Conservation (phyloP, 2,113 vertebrate genomes). For the Rana temporaria region DNA sequence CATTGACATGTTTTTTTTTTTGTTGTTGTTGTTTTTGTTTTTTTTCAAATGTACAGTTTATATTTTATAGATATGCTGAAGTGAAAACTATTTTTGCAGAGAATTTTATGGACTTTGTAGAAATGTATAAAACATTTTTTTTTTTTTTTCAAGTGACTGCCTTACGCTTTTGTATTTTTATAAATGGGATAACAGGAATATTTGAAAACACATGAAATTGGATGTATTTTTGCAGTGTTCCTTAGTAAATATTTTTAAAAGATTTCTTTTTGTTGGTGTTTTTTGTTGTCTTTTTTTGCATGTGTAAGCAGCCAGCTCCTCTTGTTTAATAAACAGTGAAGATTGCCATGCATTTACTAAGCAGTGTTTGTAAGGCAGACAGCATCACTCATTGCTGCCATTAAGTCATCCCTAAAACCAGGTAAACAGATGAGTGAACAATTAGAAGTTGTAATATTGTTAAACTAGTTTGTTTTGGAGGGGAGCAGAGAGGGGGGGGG, state of each 20-base stretch:
- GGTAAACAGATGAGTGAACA: conserved; percentile 74
- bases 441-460: conserved; percentile 75
- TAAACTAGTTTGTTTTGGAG: conserved; percentile 60
- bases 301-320: background rate
- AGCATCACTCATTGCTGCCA: background rate
- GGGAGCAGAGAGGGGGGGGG: conserved; percentile 1
- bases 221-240: conserved; percentile 76
- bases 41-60: conserved; percentile 84
- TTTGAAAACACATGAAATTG: conserved; percentile 75
- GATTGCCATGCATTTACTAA: too few species aligned
- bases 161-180: conserved; percentile 89
- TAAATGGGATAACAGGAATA: conserved; percentile 86
- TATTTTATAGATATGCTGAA: conserved; percentile 88
- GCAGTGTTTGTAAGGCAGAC: background rate
- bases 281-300: background rate
- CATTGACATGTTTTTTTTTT: conserved; percentile 66
- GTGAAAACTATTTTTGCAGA: conserved; percentile 85
- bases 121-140: conserved; percentile 86
- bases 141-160: conserved; percentile 79
- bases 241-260: conserved; percentile 49
- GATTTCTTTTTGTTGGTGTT: background rate
- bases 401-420: conserved; percentile 59
- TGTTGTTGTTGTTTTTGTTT: too few species aligned
- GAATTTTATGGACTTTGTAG: conserved; percentile 88
- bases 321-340: background rate